Percentiles rank a stretch among this genome's conserved stretches.
Evolutionary conservation across 1,140 invertebrate species (phyloP).

Genomic region (Megathymus violae): DNA sequence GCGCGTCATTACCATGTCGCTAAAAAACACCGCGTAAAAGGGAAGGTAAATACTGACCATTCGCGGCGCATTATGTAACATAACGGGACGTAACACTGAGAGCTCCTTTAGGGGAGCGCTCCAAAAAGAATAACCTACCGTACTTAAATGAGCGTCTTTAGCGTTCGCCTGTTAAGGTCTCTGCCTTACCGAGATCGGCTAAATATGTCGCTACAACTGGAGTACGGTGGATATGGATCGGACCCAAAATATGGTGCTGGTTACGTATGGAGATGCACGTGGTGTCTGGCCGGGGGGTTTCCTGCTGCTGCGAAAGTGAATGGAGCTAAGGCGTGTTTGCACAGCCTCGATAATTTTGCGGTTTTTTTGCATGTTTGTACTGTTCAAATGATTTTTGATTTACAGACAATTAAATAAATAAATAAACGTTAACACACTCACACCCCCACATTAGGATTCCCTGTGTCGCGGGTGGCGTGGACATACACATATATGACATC

Average conservation of each 20-base stretch:
- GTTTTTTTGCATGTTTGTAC: too few species aligned
- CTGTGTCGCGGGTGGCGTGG: too few species aligned
- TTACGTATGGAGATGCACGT: conserved; percentile 23
- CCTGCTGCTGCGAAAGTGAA: conserved; percentile 30
- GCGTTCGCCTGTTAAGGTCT: conserved; percentile 4
- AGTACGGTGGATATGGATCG: conserved; percentile 24
- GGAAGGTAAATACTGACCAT: conserved; percentile 29
- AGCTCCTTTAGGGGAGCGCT: conserved; percentile 14
- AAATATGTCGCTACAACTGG: conserved; percentile 22
- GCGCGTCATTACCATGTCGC: conserved; percentile 27
- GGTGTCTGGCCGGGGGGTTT: conserved; percentile 22
- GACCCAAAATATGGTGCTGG: conserved; percentile 26
- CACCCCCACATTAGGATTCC: too few species aligned
- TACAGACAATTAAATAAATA: too few species aligned
- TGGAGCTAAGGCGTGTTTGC: conserved; percentile 25
- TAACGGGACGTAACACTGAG: conserved; percentile 23
- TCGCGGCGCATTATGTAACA: conserved; percentile 27
- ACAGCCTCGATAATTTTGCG: too few species aligned
- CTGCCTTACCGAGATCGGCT: conserved; percentile 28
- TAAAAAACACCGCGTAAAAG: conserved; percentile 31
- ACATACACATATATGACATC: too few species aligned
- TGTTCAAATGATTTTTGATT: too few species aligned
- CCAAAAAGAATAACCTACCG: conserved; percentile 23
- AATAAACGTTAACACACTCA: too few species aligned
- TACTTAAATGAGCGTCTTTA: conserved; percentile 25